Base-by-base conservation (phyloP, 1,140 invertebrate species). In the Camponotus vicinus region DNA sequence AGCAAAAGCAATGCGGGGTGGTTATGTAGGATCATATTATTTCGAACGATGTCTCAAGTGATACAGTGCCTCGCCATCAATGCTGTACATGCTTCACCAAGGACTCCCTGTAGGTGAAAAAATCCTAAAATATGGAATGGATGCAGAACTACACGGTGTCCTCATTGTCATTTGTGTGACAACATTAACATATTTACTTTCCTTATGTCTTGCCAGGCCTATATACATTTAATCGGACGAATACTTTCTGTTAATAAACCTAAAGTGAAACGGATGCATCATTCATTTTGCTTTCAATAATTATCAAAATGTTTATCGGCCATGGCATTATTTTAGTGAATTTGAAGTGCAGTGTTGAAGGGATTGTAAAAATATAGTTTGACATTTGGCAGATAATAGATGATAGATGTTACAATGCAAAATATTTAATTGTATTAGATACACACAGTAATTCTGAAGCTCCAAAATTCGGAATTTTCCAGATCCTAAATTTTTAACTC, bases 11-110 rank as follows among this genome's bases (percentile, higher is more conserved):
- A 99, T 99, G 98, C 96, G 98, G 86, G 99, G 99, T 73, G 98
- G 98, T 63, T 98, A 98, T 94, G 97, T 99, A 93, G 98, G 98
- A 83, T 97, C 97, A 87, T 97, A 97, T 91, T 99, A 98, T 94
- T 99, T 99, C 95, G 98, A 99, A 94, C 96, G 98, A 89, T 99
- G 98, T 96, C 97, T 99, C 94, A 99, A 99, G 97, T 99, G 97
- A 98, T 97, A 95, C 85, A 93, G 70, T 88, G 70, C 87, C 82
- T 82, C 69, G 15, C 79, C 61, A 55, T 69, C 86, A 67, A 88
- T 67, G 78, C 75, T 93, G 89, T 89, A 87, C 73, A 85, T 67
- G 45, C 82, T 89, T 87, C 84, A 83, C 52, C 78, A 88, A 85
- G 92, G 86, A 91, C 87, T 93, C 85, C 91, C 75, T 73, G 87